Evolutionary conservation across 2,888 invertebrate genomes (phyloP).

Genomic region (Callimorpha dominula): DNA sequence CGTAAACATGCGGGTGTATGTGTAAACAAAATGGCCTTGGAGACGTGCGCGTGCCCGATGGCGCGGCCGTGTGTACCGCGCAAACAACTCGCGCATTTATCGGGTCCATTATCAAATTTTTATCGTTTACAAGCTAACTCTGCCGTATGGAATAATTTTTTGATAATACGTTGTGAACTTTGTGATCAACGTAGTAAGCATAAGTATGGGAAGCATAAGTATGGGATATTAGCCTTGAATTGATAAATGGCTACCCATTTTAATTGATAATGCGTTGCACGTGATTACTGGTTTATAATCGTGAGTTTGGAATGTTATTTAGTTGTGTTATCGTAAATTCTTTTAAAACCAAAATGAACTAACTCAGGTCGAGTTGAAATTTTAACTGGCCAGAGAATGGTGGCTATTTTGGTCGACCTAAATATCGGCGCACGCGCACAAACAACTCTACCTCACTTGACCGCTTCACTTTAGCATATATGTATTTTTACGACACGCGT

Average conservation of each 20-base stretch:
- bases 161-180: slow-evolving; percentile 16
- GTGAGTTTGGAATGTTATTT: slow-evolving; percentile 13
- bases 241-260: slow-evolving; percentile 43
- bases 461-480: slow-evolving; percentile 54
- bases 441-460: slow-evolving; percentile 56
- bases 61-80: slow-evolving; percentile 60
- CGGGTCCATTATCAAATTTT: slow-evolving; percentile 69
- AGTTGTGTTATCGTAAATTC: slow-evolving; percentile 18
- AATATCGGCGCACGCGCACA: slow-evolving; percentile 74
- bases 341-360: slow-evolving; percentile 26
- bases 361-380: slow-evolving; percentile 44
- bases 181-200: slow-evolving; percentile 27
- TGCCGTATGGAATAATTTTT: slow-evolving; percentile 43
- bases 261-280: slow-evolving; percentile 33
- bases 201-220: slow-evolving; percentile 6
- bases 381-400: slow-evolving; percentile 66
- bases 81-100: slow-evolving; percentile 71
- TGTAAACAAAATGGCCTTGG: slow-evolving; percentile 84
- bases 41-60: slow-evolving; percentile 69
- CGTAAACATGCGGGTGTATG: slow-evolving; percentile 77
- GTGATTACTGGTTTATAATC: slow-evolving; percentile 25
- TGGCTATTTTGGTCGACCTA: slow-evolving; percentile 84
- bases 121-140: slow-evolving; percentile 66
- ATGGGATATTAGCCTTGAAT: slow-evolving; percentile 50
- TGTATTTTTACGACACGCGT: slow-evolving; percentile 53